Percentiles rank a stretch among this genome's conserved stretches.
Evolutionary conservation across 2,888 invertebrate species (phyloP).

Genomic region (Cryptophagus acutangulus): DNA sequence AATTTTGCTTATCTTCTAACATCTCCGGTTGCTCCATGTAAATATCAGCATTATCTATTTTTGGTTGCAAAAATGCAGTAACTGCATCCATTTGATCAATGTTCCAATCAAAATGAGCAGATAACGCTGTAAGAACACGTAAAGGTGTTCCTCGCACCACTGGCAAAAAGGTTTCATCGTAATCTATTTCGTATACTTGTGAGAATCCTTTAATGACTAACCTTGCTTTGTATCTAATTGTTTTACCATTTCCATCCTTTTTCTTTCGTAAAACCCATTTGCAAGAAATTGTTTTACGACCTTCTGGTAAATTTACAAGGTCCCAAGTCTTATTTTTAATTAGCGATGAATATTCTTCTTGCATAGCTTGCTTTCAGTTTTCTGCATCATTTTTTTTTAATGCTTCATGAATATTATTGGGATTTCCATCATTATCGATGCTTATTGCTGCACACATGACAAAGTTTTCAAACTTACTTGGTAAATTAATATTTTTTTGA

Average conservation of each 20-base stretch:
- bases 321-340: conserved; percentile 12
- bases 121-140: conserved; percentile 11
- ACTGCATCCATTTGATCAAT: conserved; percentile 13
- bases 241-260: conserved; percentile 7
- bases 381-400: too few relatives aligned
- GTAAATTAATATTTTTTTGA: too few relatives aligned
- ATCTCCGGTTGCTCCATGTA: conserved; percentile 7
- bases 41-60: too few relatives aligned
- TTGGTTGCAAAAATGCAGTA: conserved; percentile 8
- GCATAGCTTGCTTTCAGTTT: conserved; percentile 5
- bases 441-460: too few relatives aligned
- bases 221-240: conserved; percentile 15
- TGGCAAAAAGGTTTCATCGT: conserved; percentile 13
- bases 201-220: conserved; percentile 11
- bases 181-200: conserved; percentile 12
- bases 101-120: conserved; percentile 1
- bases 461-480: too few relatives aligned
- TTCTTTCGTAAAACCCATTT: conserved; percentile 16
- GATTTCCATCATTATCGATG: too few relatives aligned
- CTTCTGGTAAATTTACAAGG: conserved; percentile 9
- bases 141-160: conserved; percentile 12
- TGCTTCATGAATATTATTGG: too few relatives aligned
- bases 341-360: conserved; percentile 5
- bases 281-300: conserved; percentile 6
- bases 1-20: conserved; percentile 5